Evolutionary conservation across 2,797 vertebrate species (phyloP).

Genomic region (Gobio occitaniae): DNA sequence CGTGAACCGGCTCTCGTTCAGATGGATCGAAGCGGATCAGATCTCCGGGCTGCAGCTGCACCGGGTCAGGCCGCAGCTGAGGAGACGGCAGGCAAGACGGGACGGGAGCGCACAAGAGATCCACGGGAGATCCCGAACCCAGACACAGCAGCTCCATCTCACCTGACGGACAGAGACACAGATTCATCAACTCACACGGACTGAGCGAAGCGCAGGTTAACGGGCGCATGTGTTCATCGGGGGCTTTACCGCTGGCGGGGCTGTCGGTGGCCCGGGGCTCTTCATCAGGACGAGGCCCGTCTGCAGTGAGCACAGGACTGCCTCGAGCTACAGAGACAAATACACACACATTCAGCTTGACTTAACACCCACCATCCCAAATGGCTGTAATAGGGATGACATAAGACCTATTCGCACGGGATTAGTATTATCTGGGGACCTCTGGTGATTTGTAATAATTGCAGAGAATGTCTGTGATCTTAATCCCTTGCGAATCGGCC

Average conservation of each 20-base stretch:
- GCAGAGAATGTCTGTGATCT: too few species aligned
- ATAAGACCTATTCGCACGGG: too few species aligned
- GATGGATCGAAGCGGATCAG: conserved; percentile 89
- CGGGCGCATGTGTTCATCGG: conserved; percentile 52
- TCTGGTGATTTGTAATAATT: too few species aligned
- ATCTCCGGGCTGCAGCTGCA: conserved; percentile 82
- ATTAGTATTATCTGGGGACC: too few species aligned
- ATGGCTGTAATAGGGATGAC: background rate
- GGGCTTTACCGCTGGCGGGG: conserved; percentile 57
- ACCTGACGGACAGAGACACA: conserved; percentile 25
- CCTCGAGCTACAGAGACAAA: conserved; percentile 67
- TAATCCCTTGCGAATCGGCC: too few species aligned
- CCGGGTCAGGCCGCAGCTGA: conserved; percentile 90
- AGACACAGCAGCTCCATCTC: conserved; percentile 88
- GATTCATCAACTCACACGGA: background rate
- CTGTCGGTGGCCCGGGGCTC: conserved; percentile 63
- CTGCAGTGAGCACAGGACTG: conserved; percentile 65
- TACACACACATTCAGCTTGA: background rate
- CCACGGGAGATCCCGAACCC: conserved; percentile 80
- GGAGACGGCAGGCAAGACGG: conserved; percentile 96
- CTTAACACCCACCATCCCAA: background rate
- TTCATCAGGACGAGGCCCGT: background rate
- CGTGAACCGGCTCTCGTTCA: conserved; percentile 52
- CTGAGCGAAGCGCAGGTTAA: background rate
- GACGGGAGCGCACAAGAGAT: conserved; percentile 93